These are phyloP conservation scores for Apostichopus leukothele DNA, from an alignment of 53 echinoderm and acorn worm species.

Conservation along the genomic window DNA sequence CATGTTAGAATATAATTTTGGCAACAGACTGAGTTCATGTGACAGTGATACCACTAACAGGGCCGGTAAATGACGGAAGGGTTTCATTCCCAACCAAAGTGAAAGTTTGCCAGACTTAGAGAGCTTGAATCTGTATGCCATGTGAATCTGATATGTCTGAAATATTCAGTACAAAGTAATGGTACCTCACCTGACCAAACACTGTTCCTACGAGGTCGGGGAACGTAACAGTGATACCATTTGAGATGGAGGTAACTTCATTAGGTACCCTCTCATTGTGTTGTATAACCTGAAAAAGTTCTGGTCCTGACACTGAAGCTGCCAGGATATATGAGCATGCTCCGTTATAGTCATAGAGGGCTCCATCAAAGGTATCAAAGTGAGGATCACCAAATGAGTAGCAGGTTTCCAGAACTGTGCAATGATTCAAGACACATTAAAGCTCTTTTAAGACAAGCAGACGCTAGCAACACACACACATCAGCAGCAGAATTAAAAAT, in stretches of 20 bases:
- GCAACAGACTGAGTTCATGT: too few relatives aligned
- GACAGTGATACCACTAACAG: too few relatives aligned
- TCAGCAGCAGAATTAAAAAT: too few relatives aligned
- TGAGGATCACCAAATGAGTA: conserved; percentile 23
- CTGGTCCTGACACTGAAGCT: too few relatives aligned
- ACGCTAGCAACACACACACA: too few relatives aligned
- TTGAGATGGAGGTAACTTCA: not conserved
- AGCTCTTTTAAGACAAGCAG: too few relatives aligned
- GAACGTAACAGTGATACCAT: not conserved
- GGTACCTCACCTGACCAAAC: not conserved
- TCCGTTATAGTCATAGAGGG: not conserved
- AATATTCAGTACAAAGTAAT: not conserved
- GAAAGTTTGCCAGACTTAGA: too few relatives aligned
- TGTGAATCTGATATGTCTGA: too few relatives aligned
- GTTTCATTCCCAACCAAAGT: too few relatives aligned
- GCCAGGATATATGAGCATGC: not conserved
- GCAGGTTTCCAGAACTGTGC: not conserved
- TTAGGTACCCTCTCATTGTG: not conserved
- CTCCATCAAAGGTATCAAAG: conserved; percentile 13
- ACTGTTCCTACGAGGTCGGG: not conserved
- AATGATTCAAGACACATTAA: not conserved
- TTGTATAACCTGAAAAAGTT: not conserved
- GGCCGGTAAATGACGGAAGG: too few relatives aligned
- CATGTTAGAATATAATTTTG: too few relatives aligned
- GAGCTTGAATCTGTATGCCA: too few relatives aligned